These are phyloP conservation scores for Heliconius hermathena DNA, from an alignment of 1,140 invertebrate genomes.

Conservation along the genomic window DNA sequence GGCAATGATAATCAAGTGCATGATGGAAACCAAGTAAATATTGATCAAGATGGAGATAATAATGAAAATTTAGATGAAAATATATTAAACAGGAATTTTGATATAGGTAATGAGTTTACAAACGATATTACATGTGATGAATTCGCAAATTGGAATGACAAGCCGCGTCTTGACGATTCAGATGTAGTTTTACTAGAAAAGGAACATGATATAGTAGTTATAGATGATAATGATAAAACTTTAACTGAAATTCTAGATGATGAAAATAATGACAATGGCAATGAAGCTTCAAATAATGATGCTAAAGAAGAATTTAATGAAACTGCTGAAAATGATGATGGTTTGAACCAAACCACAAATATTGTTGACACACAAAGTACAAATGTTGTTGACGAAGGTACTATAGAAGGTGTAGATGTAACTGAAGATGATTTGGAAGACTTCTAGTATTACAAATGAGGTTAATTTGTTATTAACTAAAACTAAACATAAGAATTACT, in stretches of 20 bases:
- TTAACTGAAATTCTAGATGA: background rate
- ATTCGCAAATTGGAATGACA: background rate
- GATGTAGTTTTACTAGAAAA: constrained; percentile 22
- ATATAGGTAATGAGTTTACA: background rate
- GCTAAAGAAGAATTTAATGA: constrained; percentile 17
- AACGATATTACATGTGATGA: background rate
- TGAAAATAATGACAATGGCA: constrained; percentile 3
- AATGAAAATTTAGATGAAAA: background rate
- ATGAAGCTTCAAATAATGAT: constrained; percentile 14
- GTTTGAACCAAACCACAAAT: background rate
- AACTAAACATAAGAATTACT: too few relatives aligned
- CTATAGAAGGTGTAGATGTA: constrained; percentile 30
- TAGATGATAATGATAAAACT: constrained; percentile 26
- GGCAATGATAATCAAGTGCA: background rate
- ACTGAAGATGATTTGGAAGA: constrained; percentile 49
- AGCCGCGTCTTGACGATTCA: constrained; percentile 9
- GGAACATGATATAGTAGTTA: constrained; percentile 18
- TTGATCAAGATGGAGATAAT: background rate
- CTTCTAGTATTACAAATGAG: constrained; percentile 33
- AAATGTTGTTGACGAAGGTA: background rate
- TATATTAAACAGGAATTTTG: background rate
- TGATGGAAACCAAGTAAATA: background rate
- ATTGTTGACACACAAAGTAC: background rate
- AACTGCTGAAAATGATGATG: background rate
- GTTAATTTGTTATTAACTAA: too few relatives aligned